These are phyloP conservation scores for Trichopria drosophilae DNA, from an alignment of 2,888 invertebrate species.

Conservation along the genomic window DNA sequence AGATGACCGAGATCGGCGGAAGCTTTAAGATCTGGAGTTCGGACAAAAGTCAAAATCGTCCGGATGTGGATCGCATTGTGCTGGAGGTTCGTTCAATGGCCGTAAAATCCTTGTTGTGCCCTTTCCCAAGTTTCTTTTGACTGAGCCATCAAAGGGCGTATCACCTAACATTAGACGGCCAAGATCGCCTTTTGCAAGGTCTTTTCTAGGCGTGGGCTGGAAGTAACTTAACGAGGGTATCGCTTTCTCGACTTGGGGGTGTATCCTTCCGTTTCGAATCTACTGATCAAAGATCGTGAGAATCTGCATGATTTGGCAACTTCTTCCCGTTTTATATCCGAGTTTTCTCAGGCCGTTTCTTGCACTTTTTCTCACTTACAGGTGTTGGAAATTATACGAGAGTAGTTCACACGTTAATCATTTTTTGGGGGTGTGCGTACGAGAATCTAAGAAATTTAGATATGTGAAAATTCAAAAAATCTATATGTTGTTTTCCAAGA, in stretches of 20 bases:
- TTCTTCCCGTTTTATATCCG: too few relatives aligned
- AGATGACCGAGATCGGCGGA: too few relatives aligned
- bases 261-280: conserved; percentile 37
- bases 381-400: too few relatives aligned
- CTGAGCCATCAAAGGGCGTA: conserved; percentile 39
- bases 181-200: conserved; percentile 30
- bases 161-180: conserved; percentile 27
- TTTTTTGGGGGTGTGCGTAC: too few relatives aligned
- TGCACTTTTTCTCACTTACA: too few relatives aligned
- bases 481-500: too few relatives aligned
- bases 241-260: conserved; percentile 36
- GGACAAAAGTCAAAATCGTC: conserved; percentile 54
- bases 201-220: conserved; percentile 24
- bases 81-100: conserved; percentile 46
- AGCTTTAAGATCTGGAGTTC: conserved; percentile 42
- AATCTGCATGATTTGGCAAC: too few relatives aligned
- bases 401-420: too few relatives aligned
- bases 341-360: too few relatives aligned
- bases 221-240: conserved; percentile 40
- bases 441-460: too few relatives aligned
- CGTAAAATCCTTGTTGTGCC: conserved; percentile 57
- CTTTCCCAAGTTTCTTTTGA: conserved; percentile 48
- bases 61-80: conserved; percentile 49
- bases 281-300: conserved; percentile 52
- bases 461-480: too few relatives aligned